These are phyloP conservation scores for Chiroxiphia lanceolata DNA, from an alignment of 2,797 vertebrate genomes.

Conservation along the genomic window DNA sequence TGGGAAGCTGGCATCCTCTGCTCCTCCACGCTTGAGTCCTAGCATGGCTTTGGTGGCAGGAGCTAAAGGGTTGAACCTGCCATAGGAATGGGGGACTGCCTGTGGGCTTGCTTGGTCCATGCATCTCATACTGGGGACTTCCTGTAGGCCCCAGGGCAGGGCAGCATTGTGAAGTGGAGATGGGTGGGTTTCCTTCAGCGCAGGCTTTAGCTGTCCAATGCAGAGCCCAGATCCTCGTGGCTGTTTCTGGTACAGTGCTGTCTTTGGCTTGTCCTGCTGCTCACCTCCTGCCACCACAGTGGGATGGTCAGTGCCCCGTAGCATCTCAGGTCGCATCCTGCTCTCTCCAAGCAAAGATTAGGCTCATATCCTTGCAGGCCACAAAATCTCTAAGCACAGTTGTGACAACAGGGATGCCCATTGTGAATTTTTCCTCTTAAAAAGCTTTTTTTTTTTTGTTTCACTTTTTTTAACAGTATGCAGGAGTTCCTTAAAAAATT, in stretches of 20 bases:
- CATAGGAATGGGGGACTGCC: fast-evolving
- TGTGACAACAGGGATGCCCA: neutral
- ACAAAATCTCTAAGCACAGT: neutral
- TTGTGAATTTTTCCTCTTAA: neutral
- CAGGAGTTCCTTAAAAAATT: neutral
- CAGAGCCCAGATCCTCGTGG: fast-evolving
- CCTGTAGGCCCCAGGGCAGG: neutral
- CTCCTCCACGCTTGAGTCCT: fast-evolving
- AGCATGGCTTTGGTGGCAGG: neutral
- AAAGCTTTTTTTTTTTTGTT: neutral
- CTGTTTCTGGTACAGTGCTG: neutral
- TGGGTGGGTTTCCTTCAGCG: neutral
- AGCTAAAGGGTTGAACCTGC: neutral
- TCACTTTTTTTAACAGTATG: neutral
- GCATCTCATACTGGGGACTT: fast-evolving
- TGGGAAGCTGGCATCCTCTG: neutral
- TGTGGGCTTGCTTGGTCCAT: fast-evolving
- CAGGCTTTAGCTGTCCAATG: neutral
- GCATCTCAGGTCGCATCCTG: neutral
- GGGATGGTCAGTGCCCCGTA: neutral
- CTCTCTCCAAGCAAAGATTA: neutral
- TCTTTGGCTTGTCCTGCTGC: neutral
- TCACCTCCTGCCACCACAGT: neutral
- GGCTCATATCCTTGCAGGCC: neutral
- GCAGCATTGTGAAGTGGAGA: neutral